Base-by-base conservation (phyloP, 2,797 vertebrate species). In the Centroberyx gerrardi region DNA sequence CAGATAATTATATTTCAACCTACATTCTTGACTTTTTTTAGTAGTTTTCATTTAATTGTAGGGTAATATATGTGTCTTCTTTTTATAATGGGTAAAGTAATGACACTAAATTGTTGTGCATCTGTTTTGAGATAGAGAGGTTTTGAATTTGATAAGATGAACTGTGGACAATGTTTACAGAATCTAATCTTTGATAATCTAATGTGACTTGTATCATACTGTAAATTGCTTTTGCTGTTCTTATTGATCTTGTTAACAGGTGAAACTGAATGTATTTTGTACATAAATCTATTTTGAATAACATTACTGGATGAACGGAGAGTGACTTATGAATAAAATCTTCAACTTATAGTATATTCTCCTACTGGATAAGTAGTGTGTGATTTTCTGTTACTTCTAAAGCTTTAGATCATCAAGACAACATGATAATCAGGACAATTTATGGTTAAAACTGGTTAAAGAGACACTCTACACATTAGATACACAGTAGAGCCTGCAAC, bases 211-310 rank as follows among this genome's bases (percentile, higher is more conserved):
- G 93, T 94, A 93, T 81, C 75, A 93, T 95, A 93, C 65, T 95
- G 93, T 95, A 93, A 82, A 94, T 87, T 88, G 64, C 31, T 89
- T 92, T 89, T 87, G 46, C 63, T 68, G 58, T 77, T 77, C 55
- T 72, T 81, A 81, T 46, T 58, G 68, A 48, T 17, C 29, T 52
- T 62, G 71, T 88, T 80, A 91, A 87, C 87, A 81, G 53, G 79
- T 90, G 72, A 89, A 92, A 85, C 64, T 91, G 91, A 95, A 95
- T 95, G 91, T 94, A 93, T 94, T 94, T 94, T 96, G 94, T 95
- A 95, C 56, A 95, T 93, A 95, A 87, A 87, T 90, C 80, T 83
- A 77, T 86, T 80, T 89, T 88, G 65, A 68, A 82, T 89, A 80
- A 83, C 56, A 81, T 79, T 69, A 85, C 27, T 89, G 83, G 83